Evolutionary conservation across 1,140 invertebrate species (phyloP).

Genomic region (Drosophila setifemur): DNA sequence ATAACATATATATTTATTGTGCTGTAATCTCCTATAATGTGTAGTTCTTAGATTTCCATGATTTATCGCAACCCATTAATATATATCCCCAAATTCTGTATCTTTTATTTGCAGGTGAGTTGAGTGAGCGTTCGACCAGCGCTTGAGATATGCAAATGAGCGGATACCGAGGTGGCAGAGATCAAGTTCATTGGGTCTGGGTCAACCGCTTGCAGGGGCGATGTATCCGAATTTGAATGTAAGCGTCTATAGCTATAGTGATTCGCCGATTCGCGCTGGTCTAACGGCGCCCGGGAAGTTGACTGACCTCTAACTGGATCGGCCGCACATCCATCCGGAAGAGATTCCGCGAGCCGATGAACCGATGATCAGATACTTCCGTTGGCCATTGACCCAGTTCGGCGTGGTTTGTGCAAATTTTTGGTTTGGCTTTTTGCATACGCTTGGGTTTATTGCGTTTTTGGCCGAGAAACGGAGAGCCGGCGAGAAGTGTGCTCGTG

Average conservation of each 20-base stretch:
- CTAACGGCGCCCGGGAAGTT: constrained; percentile 72
- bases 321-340: constrained; percentile 43
- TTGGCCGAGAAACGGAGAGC: constrained; percentile 19
- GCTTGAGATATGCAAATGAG: constrained; percentile 18
- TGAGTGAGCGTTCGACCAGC: neutral
- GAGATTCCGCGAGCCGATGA: constrained; percentile 35
- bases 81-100: neutral
- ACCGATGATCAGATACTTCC: constrained; percentile 48
- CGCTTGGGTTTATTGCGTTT: constrained; percentile 44
- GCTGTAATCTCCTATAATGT: constrained; percentile 4
- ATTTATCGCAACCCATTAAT: constrained; percentile 19
- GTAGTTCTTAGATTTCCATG: constrained; percentile 8
- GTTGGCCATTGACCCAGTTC: constrained; percentile 70
- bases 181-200: constrained; percentile 78
- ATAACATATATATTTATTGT: too few species aligned
- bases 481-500: constrained; percentile 9
- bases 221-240: neutral
- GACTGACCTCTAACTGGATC: constrained; percentile 76
- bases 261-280: too few species aligned
- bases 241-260: too few species aligned
- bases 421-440: constrained; percentile 17
- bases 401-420: neutral
- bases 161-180: constrained; percentile 15
- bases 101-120: constrained; percentile 51
- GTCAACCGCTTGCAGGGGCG: constrained; percentile 44